phyloP scores from a whole-genome alignment of 1,140 invertebrate species.

The Potamilus streckersoni region DNA sequence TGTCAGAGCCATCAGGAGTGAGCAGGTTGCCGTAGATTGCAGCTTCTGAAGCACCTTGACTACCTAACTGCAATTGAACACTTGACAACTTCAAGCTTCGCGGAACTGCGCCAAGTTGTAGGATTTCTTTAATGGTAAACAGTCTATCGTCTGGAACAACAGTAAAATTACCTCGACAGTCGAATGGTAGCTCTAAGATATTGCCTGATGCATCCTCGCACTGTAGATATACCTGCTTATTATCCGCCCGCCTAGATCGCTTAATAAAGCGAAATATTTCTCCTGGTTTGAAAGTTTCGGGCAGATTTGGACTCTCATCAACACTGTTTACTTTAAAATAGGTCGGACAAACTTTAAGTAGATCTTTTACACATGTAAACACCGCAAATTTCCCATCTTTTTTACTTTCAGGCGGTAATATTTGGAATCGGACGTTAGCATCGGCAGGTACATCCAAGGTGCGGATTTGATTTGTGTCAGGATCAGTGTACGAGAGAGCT shows the following conservation, averaged over 20 bases:
- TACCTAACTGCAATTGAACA: slow-evolving; percentile 17
- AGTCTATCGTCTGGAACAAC: slow-evolving; percentile 22
- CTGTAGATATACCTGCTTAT: slow-evolving; percentile 21
- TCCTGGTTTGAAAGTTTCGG: slow-evolving; percentile 27
- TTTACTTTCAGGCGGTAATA: slow-evolving; percentile 16
- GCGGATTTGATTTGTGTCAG: slow-evolving; percentile 18
- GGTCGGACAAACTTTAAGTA: slow-evolving; percentile 25
- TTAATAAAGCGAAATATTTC: slow-evolving; percentile 27
- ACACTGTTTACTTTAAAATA: slow-evolving; percentile 27
- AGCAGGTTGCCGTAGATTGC: slow-evolving; percentile 16
- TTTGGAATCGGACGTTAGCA: slow-evolving; percentile 25
- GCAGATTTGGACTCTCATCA: slow-evolving; percentile 30
- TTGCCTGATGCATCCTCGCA: slow-evolving; percentile 28
- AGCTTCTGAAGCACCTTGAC: neutral
- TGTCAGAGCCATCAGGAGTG: slow-evolving; percentile 1
- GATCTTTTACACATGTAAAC: slow-evolving; percentile 17
- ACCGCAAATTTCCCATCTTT: slow-evolving; percentile 6
- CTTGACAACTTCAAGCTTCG: slow-evolving; percentile 25
- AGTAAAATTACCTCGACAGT: slow-evolving; percentile 30
- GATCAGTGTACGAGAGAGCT: slow-evolving; percentile 27
- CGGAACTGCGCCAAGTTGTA: slow-evolving; percentile 17
- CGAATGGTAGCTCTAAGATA: slow-evolving; percentile 17
- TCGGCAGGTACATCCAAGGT: slow-evolving; percentile 24
- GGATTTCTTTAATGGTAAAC: slow-evolving; percentile 22
- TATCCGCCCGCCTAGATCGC: slow-evolving; percentile 1